Percentiles rank a stretch among this genome's conserved stretches.
These are phyloP conservation scores for Kuschelorhynchus macadamiae DNA, from an alignment of 2,888 invertebrate genomes.

Conservation along the genomic window DNA sequence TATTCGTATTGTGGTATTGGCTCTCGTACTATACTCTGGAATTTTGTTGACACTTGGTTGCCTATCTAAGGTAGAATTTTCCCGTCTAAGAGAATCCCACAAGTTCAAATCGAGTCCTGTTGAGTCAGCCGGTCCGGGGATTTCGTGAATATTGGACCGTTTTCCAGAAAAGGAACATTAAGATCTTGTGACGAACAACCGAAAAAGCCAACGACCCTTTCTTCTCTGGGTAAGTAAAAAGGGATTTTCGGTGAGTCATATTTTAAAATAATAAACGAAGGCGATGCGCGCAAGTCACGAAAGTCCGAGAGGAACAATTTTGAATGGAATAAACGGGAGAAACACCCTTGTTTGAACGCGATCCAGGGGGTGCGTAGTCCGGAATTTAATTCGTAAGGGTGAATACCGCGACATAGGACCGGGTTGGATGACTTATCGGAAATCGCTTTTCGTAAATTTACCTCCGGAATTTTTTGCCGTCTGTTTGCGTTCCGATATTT, in stretches of 20 bases:
- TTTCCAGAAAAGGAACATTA: background rate
- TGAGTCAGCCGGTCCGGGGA: too few relatives aligned
- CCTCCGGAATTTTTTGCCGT: background rate
- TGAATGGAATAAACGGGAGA: slow-evolving; percentile 62
- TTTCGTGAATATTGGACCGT: too few relatives aligned
- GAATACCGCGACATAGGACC: slow-evolving; percentile 32
- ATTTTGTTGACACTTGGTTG: too few relatives aligned
- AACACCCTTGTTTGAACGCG: slow-evolving; percentile 62
- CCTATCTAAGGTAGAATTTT: too few relatives aligned
- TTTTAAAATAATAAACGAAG: slow-evolving; percentile 2
- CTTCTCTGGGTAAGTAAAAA: background rate
- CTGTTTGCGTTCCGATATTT: background rate
- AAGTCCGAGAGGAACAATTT: slow-evolving; percentile 53
- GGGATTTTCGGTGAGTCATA: slow-evolving; percentile 24
- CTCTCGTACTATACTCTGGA: too few relatives aligned
- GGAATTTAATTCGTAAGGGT: slow-evolving; percentile 41
- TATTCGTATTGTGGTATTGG: too few relatives aligned
- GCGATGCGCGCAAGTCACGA: slow-evolving; percentile 33
- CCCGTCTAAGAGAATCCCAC: too few relatives aligned
- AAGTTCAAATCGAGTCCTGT: too few relatives aligned
- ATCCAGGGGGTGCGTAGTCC: slow-evolving; percentile 57
- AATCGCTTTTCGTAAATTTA: background rate
- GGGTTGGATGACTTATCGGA: slow-evolving; percentile 14
- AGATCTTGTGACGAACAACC: too few relatives aligned
- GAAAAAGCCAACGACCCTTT: background rate